These are phyloP conservation scores for Micropterix aruncella DNA, from an alignment of 2,888 invertebrate species.

Conservation along the genomic window DNA sequence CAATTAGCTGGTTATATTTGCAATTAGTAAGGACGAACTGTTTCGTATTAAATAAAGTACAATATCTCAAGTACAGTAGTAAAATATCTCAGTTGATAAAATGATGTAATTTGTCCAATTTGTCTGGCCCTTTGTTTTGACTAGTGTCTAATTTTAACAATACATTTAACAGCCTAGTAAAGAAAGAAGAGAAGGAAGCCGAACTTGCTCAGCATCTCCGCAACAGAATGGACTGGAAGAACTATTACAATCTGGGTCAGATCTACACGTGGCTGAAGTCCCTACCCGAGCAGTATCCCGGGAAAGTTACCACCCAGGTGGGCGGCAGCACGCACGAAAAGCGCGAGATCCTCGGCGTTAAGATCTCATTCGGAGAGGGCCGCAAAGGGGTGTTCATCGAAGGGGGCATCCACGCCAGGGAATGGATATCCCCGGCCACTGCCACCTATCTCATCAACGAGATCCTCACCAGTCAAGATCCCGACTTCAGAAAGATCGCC, in stretches of 20 bases:
- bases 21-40: too few species aligned
- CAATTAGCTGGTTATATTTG: too few species aligned
- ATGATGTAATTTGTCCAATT: too few species aligned
- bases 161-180: background rate
- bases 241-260: slow-evolving; percentile 27
- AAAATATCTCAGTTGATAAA: too few species aligned
- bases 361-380: slow-evolving; percentile 22
- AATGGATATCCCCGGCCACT: slow-evolving; percentile 59
- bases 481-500: slow-evolving; percentile 30
- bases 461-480: slow-evolving; percentile 38
- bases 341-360: slow-evolving; percentile 34
- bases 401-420: slow-evolving; percentile 55
- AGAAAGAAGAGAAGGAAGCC: background rate
- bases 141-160: too few species aligned
- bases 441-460: slow-evolving; percentile 47
- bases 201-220: background rate
- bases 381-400: slow-evolving; percentile 23
- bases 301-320: slow-evolving; percentile 22
- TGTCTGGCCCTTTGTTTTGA: too few species aligned
- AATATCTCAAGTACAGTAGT: too few species aligned
- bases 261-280: slow-evolving; percentile 38
- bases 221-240: slow-evolving; percentile 21
- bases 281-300: slow-evolving; percentile 13
- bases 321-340: slow-evolving; percentile 31
- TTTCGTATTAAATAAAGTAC: too few species aligned